phyloP scores from a whole-genome alignment of 2,797 vertebrate species.

The Mormyrops attenuatus region DNA sequence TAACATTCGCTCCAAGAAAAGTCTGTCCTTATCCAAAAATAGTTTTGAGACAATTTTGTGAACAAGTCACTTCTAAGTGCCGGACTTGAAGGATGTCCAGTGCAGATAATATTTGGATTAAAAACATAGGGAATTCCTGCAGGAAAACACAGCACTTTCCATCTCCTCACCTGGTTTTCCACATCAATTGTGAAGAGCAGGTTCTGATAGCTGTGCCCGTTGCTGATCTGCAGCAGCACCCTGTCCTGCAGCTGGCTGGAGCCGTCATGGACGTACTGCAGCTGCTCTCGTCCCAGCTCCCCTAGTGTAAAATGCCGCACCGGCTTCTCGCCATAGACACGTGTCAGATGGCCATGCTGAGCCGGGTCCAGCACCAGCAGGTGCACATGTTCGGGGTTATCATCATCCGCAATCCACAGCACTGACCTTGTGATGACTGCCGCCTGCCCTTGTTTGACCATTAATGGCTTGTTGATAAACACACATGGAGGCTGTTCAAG shows the following conservation, averaged over 20 bases:
- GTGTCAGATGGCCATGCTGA: conserved; percentile 66
- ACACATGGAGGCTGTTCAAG: conserved; percentile 70
- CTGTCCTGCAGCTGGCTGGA: conserved; percentile 59
- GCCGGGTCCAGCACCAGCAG: conserved; percentile 75
- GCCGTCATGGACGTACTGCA: conserved; percentile 78
- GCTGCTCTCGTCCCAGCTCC: conserved; percentile 64
- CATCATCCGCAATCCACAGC: conserved; percentile 74
- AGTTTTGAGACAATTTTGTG: background rate
- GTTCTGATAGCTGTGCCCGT: conserved; percentile 82
- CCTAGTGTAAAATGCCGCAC: conserved; percentile 62
- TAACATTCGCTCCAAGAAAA: background rate
- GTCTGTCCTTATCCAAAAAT: background rate
- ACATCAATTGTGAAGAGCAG: conserved; percentile 69
- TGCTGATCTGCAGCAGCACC: conserved; percentile 72
- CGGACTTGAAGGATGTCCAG: background rate
- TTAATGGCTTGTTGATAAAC: conserved; percentile 63
- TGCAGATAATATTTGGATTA: background rate
- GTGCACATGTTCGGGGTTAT: conserved; percentile 78
- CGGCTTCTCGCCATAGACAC: conserved; percentile 36
- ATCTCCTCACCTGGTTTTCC: conserved; percentile 3
- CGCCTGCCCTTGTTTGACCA: conserved; percentile 55
- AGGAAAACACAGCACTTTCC: background rate
- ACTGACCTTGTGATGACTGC: conserved; percentile 58
- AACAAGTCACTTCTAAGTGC: background rate
- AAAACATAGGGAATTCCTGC: background rate